Evolutionary conservation across 2,113 vertebrate genomes (phyloP).

Genomic region (Felis catus): DNA sequence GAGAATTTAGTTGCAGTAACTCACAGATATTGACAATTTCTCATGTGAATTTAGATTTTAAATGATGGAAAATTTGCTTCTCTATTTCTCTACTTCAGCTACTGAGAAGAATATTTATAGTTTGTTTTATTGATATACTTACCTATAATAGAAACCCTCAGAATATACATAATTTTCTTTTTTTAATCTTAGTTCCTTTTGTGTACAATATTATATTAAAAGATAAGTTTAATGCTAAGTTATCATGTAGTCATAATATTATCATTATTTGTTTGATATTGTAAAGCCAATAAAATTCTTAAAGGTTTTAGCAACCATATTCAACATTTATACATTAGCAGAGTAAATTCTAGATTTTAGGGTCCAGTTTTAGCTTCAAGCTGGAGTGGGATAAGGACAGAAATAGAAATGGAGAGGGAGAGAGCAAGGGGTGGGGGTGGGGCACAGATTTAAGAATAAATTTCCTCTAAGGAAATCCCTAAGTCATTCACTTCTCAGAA

Average conservation of each 20-base stretch:
- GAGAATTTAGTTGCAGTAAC: constrained; percentile 32
- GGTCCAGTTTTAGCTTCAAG: constrained; percentile 32
- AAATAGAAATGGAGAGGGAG: background rate
- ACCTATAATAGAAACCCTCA: background rate
- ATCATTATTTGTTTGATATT: background rate
- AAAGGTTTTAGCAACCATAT: background rate
- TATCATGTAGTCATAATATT: background rate
- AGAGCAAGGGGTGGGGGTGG: background rate
- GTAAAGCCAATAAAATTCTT: background rate
- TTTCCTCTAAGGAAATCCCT: constrained; percentile 42
- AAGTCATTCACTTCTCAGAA: constrained; percentile 50
- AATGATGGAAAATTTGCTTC: constrained; percentile 25
- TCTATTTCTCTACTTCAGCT: background rate
- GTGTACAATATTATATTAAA: background rate
- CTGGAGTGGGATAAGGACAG: background rate
- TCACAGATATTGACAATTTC: constrained; percentile 2
- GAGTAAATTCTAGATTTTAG: constrained; percentile 8
- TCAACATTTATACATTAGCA: constrained; percentile 45
- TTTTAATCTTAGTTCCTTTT: background rate
- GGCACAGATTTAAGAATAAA: background rate
- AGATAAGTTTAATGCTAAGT: background rate
- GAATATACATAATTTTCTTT: background rate
- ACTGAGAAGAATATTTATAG: background rate
- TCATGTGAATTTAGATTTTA: constrained; percentile 33
- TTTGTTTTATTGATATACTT: background rate